Conservation (phyloP, 2,797 vertebrate species). For the Paguma larvata region DNA sequence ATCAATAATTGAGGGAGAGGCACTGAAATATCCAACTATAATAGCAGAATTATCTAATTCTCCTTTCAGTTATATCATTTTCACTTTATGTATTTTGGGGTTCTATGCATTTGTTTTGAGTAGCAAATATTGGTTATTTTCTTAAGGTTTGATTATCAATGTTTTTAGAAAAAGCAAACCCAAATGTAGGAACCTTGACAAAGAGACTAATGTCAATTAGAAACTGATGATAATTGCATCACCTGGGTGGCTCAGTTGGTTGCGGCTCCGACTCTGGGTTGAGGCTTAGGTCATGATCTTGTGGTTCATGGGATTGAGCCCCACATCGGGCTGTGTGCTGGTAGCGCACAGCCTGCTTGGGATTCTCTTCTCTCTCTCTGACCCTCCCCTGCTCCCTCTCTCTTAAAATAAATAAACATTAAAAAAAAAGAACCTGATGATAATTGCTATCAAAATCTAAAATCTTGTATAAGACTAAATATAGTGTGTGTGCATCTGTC, state of each 20-base stretch:
- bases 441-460: constrained; percentile 45
- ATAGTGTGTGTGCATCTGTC: too few species aligned
- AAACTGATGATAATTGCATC: constrained; percentile 33
- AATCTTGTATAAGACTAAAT: not conserved
- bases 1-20: not conserved
- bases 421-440: not conserved
- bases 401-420: too few species aligned
- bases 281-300: too few species aligned
- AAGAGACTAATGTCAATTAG: constrained; percentile 68
- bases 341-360: too few species aligned
- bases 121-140: not conserved
- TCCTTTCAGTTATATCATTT: not conserved
- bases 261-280: too few species aligned
- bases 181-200: not conserved
- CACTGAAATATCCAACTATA: not conserved
- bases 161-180: not conserved
- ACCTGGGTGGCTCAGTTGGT: too few species aligned
- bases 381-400: too few species aligned
- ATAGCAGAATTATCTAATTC: not conserved
- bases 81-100: not conserved
- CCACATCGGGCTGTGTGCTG: too few species aligned
- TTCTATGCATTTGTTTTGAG: not conserved
- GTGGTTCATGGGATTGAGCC: too few species aligned
- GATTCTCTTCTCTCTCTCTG: too few species aligned
- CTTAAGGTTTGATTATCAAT: not conserved